Base-by-base conservation (phyloP, 2,888 invertebrate species). In the Gymnosoma rotundatum region DNA sequence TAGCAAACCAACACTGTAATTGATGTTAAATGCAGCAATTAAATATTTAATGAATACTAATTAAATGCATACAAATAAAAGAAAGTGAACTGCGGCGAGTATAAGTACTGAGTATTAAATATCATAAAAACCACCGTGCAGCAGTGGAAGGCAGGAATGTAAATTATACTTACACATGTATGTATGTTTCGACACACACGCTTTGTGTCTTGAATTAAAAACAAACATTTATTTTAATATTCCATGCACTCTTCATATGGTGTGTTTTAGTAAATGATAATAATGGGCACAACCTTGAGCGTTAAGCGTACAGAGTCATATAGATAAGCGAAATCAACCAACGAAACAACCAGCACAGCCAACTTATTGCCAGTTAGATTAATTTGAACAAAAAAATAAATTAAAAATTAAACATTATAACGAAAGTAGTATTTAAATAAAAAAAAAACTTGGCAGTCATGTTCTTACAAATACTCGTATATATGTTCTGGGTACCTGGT, bases 11-110 rank as follows among this genome's bases (percentile, higher is more conserved):
- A 32, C 66, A 50, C 70, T 76, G 78, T 74, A 78, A 84, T 84
- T 84, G 81, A 70, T 78, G 36, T 78, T 84, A 78, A 84, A 84
- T 81, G 64, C 58, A 60, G 84, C 70, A 74, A 84, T 81, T 84
- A 81, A 84, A 84, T 81, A 81, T 84, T 84, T 78, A 81, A 84
- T 84, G 81, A 84, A 78, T 84, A 84, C 78, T 84, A 84, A 81
- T 84, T 81, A 81, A 84, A 81, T 78, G 36, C 52, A 21, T 52
- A 42, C 10, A 66, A 58, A 25, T 50, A 32, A 56, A 79, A 72
- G 67, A 70, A 72, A 83, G 60, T 52, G 4, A 38, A 67, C 54
- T 45, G 60, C 42, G 16, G 32, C 20, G 4, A 69, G 16, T 52
- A 16, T 32, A 16, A 38, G 52, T 38, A 20, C 5, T n/a, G 25